Percentiles rank a stretch among this genome's conserved stretches.
Conservation (phyloP, 2,888 invertebrate genomes). For the Drosophila paranaensis region DNA sequence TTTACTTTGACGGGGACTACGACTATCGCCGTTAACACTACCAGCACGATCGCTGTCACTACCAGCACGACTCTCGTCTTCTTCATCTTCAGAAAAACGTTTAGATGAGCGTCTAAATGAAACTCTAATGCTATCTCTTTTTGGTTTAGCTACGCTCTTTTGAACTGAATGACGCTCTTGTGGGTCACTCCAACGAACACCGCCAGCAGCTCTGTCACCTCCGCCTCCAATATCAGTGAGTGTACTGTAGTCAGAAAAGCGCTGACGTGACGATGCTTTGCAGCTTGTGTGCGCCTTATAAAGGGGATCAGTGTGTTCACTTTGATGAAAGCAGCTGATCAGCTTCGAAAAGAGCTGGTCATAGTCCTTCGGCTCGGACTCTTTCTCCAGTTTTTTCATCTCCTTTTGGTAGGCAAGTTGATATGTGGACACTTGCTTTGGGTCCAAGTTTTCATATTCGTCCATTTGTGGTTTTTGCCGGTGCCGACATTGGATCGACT, state of each 20-base stretch:
- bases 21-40: neutral
- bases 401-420: constrained; percentile 15
- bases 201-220: neutral
- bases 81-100: neutral
- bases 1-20: no score
- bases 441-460: neutral
- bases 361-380: constrained; percentile 38
- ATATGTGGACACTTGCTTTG: neutral
- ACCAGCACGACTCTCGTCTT: neutral
- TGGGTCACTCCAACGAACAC: neutral
- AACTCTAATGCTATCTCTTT: no score
- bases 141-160: no score
- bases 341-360: constrained; percentile 38
- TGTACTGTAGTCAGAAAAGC: neutral
- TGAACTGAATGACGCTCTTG: no score
- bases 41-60: neutral
- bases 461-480: neutral
- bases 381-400: neutral
- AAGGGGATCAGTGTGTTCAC: neutral
- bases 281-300: constrained; percentile 25
- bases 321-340: constrained; percentile 31
- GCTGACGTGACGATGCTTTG: neutral
- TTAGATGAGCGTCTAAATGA: neutral
- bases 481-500: neutral
- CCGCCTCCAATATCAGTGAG: neutral